These are phyloP conservation scores for Xestia c-nigrum DNA, from an alignment of 2,888 invertebrate species.

Conservation along the genomic window DNA sequence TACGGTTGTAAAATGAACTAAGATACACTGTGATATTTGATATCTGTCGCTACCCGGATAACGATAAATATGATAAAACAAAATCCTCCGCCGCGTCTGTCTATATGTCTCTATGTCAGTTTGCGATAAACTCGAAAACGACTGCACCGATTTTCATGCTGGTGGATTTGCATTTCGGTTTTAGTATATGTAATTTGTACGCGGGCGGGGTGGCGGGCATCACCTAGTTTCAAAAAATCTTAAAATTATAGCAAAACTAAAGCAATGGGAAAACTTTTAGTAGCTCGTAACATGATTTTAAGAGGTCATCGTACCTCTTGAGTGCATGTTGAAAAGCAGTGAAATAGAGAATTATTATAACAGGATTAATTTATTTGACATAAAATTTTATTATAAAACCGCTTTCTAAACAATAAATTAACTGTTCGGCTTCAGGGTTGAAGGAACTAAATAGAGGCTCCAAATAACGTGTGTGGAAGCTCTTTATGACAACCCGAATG, in stretches of 20 bases:
- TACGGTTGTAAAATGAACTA: slow-evolving; percentile 73
- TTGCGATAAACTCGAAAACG: no score
- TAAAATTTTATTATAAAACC: slow-evolving; percentile 3
- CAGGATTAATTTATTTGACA: not conserved
- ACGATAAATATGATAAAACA: not conserved
- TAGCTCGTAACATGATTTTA: slow-evolving; percentile 20
- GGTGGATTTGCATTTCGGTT: no score
- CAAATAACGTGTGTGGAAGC: not conserved
- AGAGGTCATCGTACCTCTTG: slow-evolving; percentile 14
- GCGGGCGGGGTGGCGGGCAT: no score
- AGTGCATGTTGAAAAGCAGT: slow-evolving; percentile 30
- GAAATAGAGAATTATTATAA: slow-evolving; percentile 2
- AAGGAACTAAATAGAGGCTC: not conserved
- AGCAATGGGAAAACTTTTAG: slow-evolving; percentile 6
- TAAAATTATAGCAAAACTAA: not conserved
- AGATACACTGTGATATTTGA: slow-evolving; percentile 60
- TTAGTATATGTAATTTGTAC: no score
- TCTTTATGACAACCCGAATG: no score
- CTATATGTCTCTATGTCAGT: no score
- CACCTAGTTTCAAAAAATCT: not conserved
- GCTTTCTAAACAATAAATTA: not conserved
- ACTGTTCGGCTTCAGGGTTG: not conserved
- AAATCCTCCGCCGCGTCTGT: no score
- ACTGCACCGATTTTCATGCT: no score
- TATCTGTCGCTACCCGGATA: slow-evolving; percentile 17